Conservation (phyloP, 1,140 invertebrate genomes). For the Drosophila nannoptera region DNA sequence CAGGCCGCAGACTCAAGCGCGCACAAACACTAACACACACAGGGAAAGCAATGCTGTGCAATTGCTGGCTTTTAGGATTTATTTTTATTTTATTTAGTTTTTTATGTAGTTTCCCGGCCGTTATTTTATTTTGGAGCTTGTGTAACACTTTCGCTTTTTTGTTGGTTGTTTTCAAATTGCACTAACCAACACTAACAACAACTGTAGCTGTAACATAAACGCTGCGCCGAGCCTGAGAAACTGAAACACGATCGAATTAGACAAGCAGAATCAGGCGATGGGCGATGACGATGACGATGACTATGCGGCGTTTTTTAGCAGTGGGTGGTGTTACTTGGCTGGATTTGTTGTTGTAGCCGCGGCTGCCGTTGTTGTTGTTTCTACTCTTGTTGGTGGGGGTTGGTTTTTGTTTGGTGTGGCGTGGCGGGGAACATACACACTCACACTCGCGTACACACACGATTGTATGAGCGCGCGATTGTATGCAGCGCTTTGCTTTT, state of each 20-base stretch:
- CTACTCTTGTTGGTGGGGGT: conserved; percentile 67
- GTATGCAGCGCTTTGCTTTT: conserved; percentile 76
- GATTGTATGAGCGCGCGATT: conserved; percentile 65
- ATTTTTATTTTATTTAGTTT: conserved; percentile 5
- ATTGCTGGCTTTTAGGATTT: conserved; percentile 24
- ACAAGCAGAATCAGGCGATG: conserved; percentile 38
- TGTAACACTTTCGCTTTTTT: conserved; percentile 55
- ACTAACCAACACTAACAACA: conserved; percentile 44
- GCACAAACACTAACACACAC: conserved; percentile 19
- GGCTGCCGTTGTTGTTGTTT: conserved; percentile 44
- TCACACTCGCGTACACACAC: conserved; percentile 29
- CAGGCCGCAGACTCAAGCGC: conserved; percentile 12
- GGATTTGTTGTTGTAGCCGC: conserved; percentile 31
- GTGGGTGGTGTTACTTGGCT: conserved; percentile 64
- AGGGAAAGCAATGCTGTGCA: conserved; percentile 10
- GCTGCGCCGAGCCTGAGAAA: conserved; percentile 30
- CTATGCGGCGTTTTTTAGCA: conserved; percentile 46
- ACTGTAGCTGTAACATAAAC: conserved; percentile 27
- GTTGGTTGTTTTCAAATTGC: conserved; percentile 42
- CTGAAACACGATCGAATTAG: conserved; percentile 43
- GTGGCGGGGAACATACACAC: conserved; percentile 50
- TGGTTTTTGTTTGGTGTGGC: conserved; percentile 67
- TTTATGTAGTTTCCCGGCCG: conserved; percentile 17
- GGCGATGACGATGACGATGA: conserved; percentile 51
- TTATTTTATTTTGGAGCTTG: conserved; percentile 38